These are phyloP conservation scores for Phainopepla nitens DNA, from an alignment of 2,113 vertebrate genomes.

Conservation along the genomic window DNA sequence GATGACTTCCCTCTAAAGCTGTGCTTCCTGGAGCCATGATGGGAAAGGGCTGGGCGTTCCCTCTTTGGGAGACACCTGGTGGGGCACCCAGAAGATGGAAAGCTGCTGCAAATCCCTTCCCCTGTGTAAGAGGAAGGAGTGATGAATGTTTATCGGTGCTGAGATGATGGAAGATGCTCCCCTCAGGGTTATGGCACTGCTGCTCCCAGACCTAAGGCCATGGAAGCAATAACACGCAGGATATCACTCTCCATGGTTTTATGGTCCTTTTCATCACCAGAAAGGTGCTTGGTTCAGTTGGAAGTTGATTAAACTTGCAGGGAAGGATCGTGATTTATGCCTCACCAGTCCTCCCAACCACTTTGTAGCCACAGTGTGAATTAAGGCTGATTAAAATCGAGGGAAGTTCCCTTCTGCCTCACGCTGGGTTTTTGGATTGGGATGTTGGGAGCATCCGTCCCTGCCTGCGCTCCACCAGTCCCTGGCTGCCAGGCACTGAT, in stretches of 20 bases:
- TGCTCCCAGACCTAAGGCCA: neutral
- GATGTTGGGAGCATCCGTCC: neutral
- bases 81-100: neutral
- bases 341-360: neutral
- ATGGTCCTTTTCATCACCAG: neutral
- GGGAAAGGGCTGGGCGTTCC: neutral
- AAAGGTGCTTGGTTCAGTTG: neutral
- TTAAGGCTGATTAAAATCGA: neutral
- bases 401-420: neutral
- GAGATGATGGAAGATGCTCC: neutral
- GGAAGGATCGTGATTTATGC: neutral
- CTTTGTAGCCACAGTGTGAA: neutral
- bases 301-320: neutral
- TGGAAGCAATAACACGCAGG: neutral
- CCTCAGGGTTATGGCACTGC: neutral
- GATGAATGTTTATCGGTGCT: neutral
- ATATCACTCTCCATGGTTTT: neutral
- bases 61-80: too few relatives aligned
- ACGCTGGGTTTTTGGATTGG: neutral
- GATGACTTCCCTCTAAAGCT: neutral
- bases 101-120: neutral
- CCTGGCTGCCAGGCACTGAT: neutral
- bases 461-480: neutral
- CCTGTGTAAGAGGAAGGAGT: neutral
- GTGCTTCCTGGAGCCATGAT: neutral